These are phyloP conservation scores for Daboia siamensis DNA, from an alignment of 2,113 vertebrate genomes.

Conservation along the genomic window DNA sequence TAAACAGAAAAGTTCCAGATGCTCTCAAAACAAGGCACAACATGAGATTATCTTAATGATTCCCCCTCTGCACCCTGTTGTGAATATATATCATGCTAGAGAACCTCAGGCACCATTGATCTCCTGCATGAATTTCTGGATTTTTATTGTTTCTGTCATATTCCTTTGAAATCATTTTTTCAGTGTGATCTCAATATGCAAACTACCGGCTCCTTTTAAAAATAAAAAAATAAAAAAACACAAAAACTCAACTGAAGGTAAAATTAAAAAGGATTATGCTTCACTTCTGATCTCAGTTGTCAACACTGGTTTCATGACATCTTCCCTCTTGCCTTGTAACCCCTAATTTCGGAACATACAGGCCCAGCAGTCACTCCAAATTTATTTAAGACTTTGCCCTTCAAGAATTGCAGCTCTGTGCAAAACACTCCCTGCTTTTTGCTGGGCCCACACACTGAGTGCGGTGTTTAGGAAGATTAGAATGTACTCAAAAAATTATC, in stretches of 20 bases:
- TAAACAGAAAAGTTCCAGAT: slow-evolving; percentile 21
- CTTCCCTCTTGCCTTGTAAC: neutral
- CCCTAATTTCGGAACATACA: neutral
- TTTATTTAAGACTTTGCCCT: slow-evolving; percentile 8
- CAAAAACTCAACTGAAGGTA: neutral
- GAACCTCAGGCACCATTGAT: slow-evolving; percentile 1
- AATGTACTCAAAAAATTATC: too few species aligned
- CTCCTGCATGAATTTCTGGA: neutral
- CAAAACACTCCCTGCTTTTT: neutral
- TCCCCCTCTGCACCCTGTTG: slow-evolving; percentile 6
- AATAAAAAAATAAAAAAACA: neutral
- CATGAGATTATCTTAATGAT: slow-evolving; percentile 15
- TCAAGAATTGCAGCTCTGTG: neutral
- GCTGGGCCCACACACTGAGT: neutral
- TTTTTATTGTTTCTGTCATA: slow-evolving; percentile 3
- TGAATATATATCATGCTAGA: slow-evolving; percentile 1
- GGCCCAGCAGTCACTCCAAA: neutral
- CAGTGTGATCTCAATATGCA: slow-evolving; percentile 17
- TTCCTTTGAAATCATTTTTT: slow-evolving; percentile 12
- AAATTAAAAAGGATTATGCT: neutral
- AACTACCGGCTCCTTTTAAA: neutral
- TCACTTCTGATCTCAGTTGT: neutral
- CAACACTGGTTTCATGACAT: neutral
- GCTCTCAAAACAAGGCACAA: slow-evolving; percentile 15
- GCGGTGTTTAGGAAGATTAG: neutral